Conservation (phyloP, 2,888 invertebrate genomes). For the Xiphydria camelus region DNA sequence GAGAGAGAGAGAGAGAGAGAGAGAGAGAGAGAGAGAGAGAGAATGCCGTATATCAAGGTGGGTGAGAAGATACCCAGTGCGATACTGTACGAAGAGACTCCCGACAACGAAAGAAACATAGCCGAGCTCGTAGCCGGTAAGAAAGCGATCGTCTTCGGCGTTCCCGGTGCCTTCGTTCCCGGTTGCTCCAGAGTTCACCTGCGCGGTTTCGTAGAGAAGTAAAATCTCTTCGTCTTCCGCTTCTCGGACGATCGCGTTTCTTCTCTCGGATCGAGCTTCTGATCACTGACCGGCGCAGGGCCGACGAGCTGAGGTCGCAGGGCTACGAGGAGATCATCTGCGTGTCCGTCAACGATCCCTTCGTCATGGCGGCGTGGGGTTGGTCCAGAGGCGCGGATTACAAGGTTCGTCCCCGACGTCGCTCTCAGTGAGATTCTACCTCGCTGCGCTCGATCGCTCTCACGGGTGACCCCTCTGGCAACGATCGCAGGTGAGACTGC, state of each 20-base stretch:
- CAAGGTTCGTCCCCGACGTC: too few species aligned
- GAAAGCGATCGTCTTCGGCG: constrained; percentile 59
- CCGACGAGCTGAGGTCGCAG: constrained; percentile 54
- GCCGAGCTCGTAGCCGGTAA: constrained; percentile 53
- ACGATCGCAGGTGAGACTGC: constrained; percentile 51
- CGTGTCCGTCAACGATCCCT: constrained; percentile 62
- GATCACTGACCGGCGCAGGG: too few species aligned
- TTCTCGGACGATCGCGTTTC: too few species aligned
- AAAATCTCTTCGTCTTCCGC: constrained; percentile 9
- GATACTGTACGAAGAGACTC: constrained; percentile 57
- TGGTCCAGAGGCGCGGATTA: constrained; percentile 48
- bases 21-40: constrained; percentile 5
- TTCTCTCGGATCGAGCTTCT: too few species aligned
- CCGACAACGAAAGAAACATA: constrained; percentile 55
- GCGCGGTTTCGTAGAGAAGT: constrained; percentile 57
- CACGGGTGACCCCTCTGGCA: too few species aligned
- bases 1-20: too few species aligned
- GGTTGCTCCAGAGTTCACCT: constrained; percentile 60
- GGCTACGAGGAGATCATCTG: constrained; percentile 59
- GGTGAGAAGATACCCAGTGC: constrained; percentile 59
- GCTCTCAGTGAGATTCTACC: too few species aligned
- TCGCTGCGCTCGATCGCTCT: too few species aligned
- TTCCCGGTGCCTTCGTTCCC: constrained; percentile 62
- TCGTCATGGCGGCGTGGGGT: constrained; percentile 61
- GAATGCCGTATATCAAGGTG: constrained; percentile 43